Conservation (phyloP, 1,140 invertebrate genomes). For the Drosophila parabipectinata region DNA sequence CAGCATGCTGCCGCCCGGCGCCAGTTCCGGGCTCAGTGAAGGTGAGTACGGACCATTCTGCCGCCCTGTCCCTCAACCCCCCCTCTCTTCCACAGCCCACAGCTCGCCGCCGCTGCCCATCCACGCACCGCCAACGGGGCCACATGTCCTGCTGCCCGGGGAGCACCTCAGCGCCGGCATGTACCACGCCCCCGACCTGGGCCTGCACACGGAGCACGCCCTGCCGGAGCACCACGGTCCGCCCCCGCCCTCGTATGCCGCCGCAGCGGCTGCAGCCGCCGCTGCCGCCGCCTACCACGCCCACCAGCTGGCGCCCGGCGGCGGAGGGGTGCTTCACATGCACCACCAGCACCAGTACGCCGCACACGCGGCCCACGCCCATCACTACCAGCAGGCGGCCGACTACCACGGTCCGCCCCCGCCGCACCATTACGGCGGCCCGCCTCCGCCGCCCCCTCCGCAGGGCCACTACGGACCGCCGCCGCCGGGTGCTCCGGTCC, state of each 20-base stretch:
- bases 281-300: constrained; percentile 77
- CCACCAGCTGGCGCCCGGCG: constrained; percentile 68
- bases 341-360: constrained; percentile 73
- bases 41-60: constrained; percentile 47
- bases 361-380: constrained; percentile 54
- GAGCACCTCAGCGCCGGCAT: constrained; percentile 72
- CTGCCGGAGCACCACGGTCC: constrained; percentile 73
- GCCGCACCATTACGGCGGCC: constrained; percentile 55
- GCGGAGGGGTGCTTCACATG: constrained; percentile 58
- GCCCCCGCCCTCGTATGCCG: constrained; percentile 72
- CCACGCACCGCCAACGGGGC: constrained; percentile 45
- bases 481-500: constrained; percentile 38
- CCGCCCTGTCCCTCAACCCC: no score
- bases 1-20: constrained; percentile 92
- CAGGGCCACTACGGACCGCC: constrained; percentile 55
- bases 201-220: constrained; percentile 74
- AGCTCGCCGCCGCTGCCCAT: constrained; percentile 66
- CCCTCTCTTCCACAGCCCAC: constrained; percentile 41
- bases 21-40: constrained; percentile 70
- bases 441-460: constrained; percentile 32
- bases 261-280: constrained; percentile 73
- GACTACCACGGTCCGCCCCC: constrained; percentile 67
- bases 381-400: constrained; percentile 72
- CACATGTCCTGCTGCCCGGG: constrained; percentile 58
- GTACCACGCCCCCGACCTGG: constrained; percentile 76